Conservation (phyloP, 2,797 vertebrate genomes). For the Lutjanus campechanus region DNA sequence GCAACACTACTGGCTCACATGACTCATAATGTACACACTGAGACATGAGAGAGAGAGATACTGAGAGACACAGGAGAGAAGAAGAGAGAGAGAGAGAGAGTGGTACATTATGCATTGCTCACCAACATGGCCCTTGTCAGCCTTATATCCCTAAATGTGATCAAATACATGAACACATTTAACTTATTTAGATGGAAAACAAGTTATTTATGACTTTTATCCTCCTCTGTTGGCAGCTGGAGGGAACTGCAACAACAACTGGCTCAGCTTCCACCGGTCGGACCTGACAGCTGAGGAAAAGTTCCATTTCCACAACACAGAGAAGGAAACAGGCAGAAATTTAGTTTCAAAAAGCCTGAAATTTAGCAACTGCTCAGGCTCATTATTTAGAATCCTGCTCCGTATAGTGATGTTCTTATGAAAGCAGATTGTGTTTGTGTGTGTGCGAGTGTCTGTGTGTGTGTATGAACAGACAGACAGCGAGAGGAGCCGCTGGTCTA, state of each 20-base stretch:
- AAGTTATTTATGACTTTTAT: conserved; percentile 46
- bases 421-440: conserved; percentile 4
- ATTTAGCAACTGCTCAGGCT: not conserved
- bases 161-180: conserved; percentile 6
- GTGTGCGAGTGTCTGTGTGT: conserved; percentile 16
- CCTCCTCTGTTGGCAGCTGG: conserved; percentile 69
- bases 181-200: conserved; percentile 20
- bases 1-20: conserved; percentile 70
- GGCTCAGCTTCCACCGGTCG: not conserved
- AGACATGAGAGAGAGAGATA: conserved; percentile 27
- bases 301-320: not conserved
- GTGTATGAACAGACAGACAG: conserved; percentile 31
- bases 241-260: conserved; percentile 61
- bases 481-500: conserved; percentile 73
- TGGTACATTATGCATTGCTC: not conserved
- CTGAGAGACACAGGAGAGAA: not conserved
- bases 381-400: not conserved
- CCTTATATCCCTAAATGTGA: conserved; percentile 12
- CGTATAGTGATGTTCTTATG: conserved; percentile 6
- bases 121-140: not conserved
- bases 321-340: not conserved
- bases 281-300: not conserved
- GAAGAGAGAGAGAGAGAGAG: not conserved
- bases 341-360: not conserved
- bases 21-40: conserved; percentile 72